Evolutionary conservation across 2,113 vertebrate genomes (phyloP).

Genomic region (Boleophthalmus pectinirostris): DNA sequence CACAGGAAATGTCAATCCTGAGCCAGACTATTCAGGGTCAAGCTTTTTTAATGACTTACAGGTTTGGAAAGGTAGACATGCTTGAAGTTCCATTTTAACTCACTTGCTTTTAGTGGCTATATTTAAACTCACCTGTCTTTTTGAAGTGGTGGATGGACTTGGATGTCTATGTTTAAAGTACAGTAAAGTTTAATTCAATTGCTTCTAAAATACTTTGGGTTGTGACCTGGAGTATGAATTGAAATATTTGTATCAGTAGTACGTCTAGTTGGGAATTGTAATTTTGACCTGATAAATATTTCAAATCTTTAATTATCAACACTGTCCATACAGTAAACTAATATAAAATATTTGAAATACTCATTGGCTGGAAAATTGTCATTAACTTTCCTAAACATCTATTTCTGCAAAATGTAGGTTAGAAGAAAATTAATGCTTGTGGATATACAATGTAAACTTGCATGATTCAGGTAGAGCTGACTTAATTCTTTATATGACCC

Average conservation of each 20-base stretch:
- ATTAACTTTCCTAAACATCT: not conserved
- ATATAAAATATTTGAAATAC: not conserved
- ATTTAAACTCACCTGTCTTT: not conserved
- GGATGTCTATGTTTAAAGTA: not conserved
- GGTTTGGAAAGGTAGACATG: constrained; percentile 23
- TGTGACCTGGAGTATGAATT: not conserved
- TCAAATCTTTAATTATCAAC: not conserved
- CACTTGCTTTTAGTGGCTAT: not conserved
- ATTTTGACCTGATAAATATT: too few species aligned
- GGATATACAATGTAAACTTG: not conserved
- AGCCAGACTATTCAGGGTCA: constrained; percentile 9
- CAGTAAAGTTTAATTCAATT: not conserved
- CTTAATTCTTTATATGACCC: not conserved
- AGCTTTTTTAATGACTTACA: constrained; percentile 43
- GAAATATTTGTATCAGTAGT: not conserved
- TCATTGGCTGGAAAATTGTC: not conserved
- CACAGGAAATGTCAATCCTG: constrained; percentile 56
- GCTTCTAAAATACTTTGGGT: not conserved
- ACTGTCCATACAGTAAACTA: not conserved
- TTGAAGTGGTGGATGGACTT: not conserved
- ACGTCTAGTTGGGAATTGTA: not conserved
- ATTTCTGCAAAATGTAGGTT: not conserved
- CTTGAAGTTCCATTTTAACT: not conserved
- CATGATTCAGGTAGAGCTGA: not conserved
- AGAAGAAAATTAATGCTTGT: not conserved